Percentiles rank a stretch among this genome's conserved stretches.
These are phyloP conservation scores for Dusona sp. DNA, from an alignment of 2,888 invertebrate genomes.

Conservation along the genomic window DNA sequence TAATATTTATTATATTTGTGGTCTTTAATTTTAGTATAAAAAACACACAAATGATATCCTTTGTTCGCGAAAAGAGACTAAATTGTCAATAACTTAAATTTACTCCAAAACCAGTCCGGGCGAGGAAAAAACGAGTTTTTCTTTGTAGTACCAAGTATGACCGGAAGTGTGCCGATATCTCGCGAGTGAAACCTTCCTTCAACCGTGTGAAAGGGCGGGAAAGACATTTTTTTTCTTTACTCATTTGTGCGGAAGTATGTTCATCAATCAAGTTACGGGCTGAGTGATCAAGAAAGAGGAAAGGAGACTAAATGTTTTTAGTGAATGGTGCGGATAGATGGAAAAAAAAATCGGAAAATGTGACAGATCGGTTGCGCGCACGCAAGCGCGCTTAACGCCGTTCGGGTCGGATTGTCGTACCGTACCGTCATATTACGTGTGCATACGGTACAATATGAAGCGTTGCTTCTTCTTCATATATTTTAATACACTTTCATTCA, in stretches of 20 bases:
- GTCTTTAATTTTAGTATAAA: no score
- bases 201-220: slow-evolving; percentile 13
- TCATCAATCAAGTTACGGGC: background rate
- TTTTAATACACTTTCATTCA: background rate
- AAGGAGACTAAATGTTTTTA: slow-evolving; percentile 15
- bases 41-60: background rate
- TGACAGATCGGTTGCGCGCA: slow-evolving; percentile 65
- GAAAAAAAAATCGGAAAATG: slow-evolving; percentile 60
- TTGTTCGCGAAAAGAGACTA: slow-evolving; percentile 5
- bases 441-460: background rate
- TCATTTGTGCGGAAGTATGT: slow-evolving; percentile 11
- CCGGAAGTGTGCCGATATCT: slow-evolving; percentile 23
- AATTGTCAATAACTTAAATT: background rate
- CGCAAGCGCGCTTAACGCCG: slow-evolving; percentile 63
- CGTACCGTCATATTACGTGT: background rate
- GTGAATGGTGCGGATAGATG: slow-evolving; percentile 41
- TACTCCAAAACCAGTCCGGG: background rate
- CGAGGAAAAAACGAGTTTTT: background rate
- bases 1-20: background rate
- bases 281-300: slow-evolving; percentile 44
- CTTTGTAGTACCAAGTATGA: background rate
- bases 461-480: background rate
- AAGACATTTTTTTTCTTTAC: background rate
- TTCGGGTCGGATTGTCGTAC: slow-evolving; percentile 20
- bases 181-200: slow-evolving; percentile 2